These are phyloP conservation scores for Rhorus exstirpatorius DNA, from an alignment of 2,888 invertebrate species.

Conservation along the genomic window DNA sequence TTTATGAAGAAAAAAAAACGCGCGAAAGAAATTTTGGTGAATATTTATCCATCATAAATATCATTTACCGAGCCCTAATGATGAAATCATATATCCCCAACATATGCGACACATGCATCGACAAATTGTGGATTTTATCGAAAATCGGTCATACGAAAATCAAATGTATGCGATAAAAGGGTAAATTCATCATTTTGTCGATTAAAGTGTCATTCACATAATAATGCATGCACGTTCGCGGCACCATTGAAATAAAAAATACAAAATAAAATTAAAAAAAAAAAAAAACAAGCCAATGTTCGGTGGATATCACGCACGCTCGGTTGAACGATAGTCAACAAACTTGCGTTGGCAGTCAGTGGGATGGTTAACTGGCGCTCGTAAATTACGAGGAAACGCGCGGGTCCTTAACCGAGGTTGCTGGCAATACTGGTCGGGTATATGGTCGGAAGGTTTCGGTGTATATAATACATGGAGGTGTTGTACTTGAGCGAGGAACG, in stretches of 20 bases:
- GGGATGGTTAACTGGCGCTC: slow-evolving; percentile 63
- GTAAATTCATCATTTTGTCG: slow-evolving; percentile 35
- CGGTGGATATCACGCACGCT: slow-evolving; percentile 47
- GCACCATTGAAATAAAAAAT: slow-evolving; percentile 1
- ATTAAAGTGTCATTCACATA: slow-evolving; percentile 26
- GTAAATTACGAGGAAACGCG: slow-evolving; percentile 65
- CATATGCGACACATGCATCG: neutral
- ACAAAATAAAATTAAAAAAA: slow-evolving; percentile 7
- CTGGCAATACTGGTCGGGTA: slow-evolving; percentile 49
- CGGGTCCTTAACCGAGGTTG: slow-evolving; percentile 63
- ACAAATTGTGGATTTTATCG: slow-evolving; percentile 2
- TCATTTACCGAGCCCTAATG: neutral
- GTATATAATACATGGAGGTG: slow-evolving; percentile 6
- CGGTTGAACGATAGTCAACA: slow-evolving; percentile 64
- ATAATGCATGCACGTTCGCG: neutral
- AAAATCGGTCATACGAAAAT: slow-evolving; percentile 1
- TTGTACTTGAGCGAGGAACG: slow-evolving; percentile 14
- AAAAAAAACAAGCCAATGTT: neutral
- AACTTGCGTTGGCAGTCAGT: slow-evolving; percentile 56
- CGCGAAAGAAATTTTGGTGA: too few relatives aligned
- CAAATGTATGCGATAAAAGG: slow-evolving; percentile 17
- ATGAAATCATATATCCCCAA: neutral
- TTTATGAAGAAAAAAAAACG: too few relatives aligned
- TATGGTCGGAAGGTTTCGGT: slow-evolving; percentile 37
- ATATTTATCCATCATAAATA: neutral